These are phyloP conservation scores for Imbricaverruca yamaguchii DNA, from an alignment of 2,888 invertebrate species.

Conservation along the genomic window DNA sequence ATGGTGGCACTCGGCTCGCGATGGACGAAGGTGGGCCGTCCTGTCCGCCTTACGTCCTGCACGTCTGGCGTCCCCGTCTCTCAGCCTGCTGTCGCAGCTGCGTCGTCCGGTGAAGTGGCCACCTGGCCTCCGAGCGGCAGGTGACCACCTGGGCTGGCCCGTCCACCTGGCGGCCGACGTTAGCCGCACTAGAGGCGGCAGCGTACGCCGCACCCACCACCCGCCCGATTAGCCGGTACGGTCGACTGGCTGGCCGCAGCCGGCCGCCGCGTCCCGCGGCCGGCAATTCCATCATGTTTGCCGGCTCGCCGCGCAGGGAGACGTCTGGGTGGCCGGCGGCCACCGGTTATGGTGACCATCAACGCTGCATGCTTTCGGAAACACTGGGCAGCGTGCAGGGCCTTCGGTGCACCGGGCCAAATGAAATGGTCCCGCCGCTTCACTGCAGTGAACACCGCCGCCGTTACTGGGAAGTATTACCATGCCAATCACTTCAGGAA, in stretches of 20 bases:
- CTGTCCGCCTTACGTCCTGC: no score
- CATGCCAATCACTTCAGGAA: no score
- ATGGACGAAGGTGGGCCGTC: no score
- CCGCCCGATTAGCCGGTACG: neutral
- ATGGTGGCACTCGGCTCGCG: no score
- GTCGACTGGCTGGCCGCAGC: no score
- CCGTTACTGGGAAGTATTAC: no score
- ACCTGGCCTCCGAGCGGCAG: neutral
- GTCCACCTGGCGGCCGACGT: neutral
- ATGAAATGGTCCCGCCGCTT: neutral
- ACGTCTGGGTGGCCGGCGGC: neutral
- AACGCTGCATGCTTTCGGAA: neutral
- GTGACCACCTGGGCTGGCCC: neutral
- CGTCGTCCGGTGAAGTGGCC: neutral
- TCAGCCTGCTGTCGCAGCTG: neutral
- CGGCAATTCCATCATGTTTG: neutral
- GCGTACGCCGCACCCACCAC: neutral
- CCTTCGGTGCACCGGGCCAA: neutral
- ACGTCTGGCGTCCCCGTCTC: no score
- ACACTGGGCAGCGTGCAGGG: neutral
- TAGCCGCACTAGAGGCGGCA: neutral
- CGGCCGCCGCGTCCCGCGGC: no score
- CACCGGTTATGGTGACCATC: neutral
- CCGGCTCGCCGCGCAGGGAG: neutral
- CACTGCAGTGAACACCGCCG: neutral